Evolutionary conservation across 2,113 vertebrate genomes (phyloP), one percentile per base, ranked within the genome.

Genomic region (Sinocyclocheilus maitianheensis): DNA sequence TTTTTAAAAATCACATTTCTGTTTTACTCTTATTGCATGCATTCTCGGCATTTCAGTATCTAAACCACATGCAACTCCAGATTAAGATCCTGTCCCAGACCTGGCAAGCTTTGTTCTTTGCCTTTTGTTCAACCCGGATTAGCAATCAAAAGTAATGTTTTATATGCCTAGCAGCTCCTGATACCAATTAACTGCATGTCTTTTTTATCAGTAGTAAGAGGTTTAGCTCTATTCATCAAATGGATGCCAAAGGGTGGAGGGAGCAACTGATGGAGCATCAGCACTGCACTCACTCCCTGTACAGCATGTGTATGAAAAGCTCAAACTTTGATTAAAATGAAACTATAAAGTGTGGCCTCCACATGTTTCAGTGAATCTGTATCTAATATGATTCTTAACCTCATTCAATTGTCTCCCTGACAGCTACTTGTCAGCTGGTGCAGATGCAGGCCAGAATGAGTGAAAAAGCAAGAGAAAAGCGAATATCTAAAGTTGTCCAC

Each of bases 361-460:
- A 22, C 6, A 58, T 58, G 16, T 79, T 58, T 81, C 40, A 48
- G 5, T 30, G 40, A 81, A 30, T 26, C 14, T 67, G n/a, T 79
- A 79, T 79, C 53, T n/a, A 60, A 81, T 10, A 14, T 30, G 1
- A 30, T 26, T 67, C 12, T 51, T 43, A 43, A 24, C 60, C n/a
- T 16, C n/a, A 30, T 82, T 69, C 22, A 51, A 75, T 55, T 30
- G 30, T 60, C 75, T 84, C 46, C 14, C n/a, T 37, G 26, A 26
- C 72, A 98, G 97, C 94, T 87, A 95, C 97, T 86, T 93, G 94
- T 91, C 97, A 98, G 71, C 95, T 97, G 75, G 90, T 92, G 67
- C 96, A 95, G 85, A 96, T 98, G 24, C 97, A 99, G 90, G 94
- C 96, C 93, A 97, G 95, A 90, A 92, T 97, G 77, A 94, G 93